Evolutionary conservation across 2,888 invertebrate genomes (phyloP), one percentile per base, ranked within the genome.

Genomic region (Dinocampus coccinellae): DNA sequence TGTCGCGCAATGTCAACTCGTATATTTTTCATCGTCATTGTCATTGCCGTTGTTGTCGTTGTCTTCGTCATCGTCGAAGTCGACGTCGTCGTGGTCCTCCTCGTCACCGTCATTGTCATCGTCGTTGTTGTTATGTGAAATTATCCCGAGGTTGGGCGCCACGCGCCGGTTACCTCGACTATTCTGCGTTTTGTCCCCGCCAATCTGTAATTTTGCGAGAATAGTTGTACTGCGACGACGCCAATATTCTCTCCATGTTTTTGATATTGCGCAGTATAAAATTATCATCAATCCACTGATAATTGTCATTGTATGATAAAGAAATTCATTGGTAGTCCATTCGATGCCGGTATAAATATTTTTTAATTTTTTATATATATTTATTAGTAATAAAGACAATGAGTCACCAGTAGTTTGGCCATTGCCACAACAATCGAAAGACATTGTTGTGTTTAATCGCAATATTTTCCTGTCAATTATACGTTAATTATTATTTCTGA

Each of bases 341-440:
- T 33, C 10, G 16, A 33, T 33, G 6, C 20, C 10, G 16, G 29
- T 13, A 10, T 1, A 42, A 39, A 29, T 3, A 20, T 29, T 16
- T 20, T 52, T 64, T 3, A 11, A 10, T n/a, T n/a, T 22, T 22
- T 16, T 36, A 16, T 39, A 29, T 1, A 57, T 20, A 57, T n/a
- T 66, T 60, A 69, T 75, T 70, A 83, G 73, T 68, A 73, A 77
- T 61, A 73, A 72, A 58, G 63, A 64, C 61, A 84, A 78, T 72
- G 82, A 76, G 58, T 77, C 78, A 69, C 84, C 83, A 76, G 79
- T 77, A 34, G 67, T 73, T 58, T 72, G 77, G 68, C 79, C 80
- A 73, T 79, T 78, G 63, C 85, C 83, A 75, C 84, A 85, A 55
- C 85, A 85, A 55, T 85, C 85, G 79, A 78, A 83, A 75, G 84